Evolutionary conservation across 2,797 vertebrate genomes (phyloP).

Genomic region (Paratrypauchen microcephalus): DNA sequence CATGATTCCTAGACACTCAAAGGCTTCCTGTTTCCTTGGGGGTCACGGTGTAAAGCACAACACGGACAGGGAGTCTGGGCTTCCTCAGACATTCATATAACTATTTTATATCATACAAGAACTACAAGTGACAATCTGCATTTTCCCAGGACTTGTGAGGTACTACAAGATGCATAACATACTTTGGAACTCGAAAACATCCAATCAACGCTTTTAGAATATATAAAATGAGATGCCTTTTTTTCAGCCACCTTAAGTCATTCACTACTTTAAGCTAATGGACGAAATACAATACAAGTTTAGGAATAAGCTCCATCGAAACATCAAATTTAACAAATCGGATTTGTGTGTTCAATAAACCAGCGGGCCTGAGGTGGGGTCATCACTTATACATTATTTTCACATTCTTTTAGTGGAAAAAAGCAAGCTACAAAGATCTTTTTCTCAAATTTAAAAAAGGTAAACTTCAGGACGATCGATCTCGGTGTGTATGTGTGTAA

Average conservation of each 20-base stretch:
- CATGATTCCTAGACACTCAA: constrained; percentile 76
- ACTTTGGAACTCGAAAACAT: constrained; percentile 72
- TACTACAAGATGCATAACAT: constrained; percentile 76
- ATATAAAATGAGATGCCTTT: constrained; percentile 72
- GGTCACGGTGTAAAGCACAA: constrained; percentile 77
- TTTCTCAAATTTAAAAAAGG: constrained; percentile 67
- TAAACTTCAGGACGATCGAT: constrained; percentile 62
- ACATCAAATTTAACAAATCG: constrained; percentile 73
- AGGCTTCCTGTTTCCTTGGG: constrained; percentile 50
- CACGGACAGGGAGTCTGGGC: constrained; percentile 62
- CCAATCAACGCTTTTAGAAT: constrained; percentile 60
- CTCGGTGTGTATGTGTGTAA: constrained; percentile 66
- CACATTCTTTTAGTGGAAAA: constrained; percentile 76
- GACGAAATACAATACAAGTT: constrained; percentile 77
- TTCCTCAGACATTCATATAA: constrained; percentile 71
- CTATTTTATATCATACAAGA: constrained; percentile 61
- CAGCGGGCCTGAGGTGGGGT: constrained; percentile 71
- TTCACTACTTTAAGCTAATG: constrained; percentile 81
- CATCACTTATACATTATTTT: constrained; percentile 54
- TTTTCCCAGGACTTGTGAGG: constrained; percentile 68
- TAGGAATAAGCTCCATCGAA: constrained; percentile 65
- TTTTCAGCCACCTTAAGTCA: constrained; percentile 77
- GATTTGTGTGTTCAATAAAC: constrained; percentile 52
- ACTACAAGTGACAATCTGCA: constrained; percentile 69
- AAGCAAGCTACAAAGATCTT: constrained; percentile 61